These are phyloP conservation scores for Hololepta plana DNA, from an alignment of 2,888 invertebrate genomes.

Conservation along the genomic window DNA sequence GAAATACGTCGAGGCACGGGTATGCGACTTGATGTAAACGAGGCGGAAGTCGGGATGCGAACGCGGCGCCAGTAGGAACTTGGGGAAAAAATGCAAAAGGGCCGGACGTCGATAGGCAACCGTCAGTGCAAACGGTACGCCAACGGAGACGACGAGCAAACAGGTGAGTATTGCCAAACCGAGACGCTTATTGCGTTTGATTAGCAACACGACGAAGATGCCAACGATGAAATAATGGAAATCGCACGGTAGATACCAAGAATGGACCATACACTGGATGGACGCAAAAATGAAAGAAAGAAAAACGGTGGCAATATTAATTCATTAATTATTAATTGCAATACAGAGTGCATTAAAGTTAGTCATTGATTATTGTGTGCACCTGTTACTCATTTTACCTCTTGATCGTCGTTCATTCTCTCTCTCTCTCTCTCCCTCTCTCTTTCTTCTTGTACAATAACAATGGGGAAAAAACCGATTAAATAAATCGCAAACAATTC, in stretches of 20 bases:
- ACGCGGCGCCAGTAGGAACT: slow-evolving; percentile 34
- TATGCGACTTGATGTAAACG: slow-evolving; percentile 41
- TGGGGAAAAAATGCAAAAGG: slow-evolving; percentile 36
- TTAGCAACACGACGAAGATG: slow-evolving; percentile 29
- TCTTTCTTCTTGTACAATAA: too few relatives aligned
- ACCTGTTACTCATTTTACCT: too few relatives aligned
- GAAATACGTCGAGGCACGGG: slow-evolving; percentile 37
- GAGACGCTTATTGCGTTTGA: slow-evolving; percentile 24
- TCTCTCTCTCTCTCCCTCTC: too few relatives aligned
- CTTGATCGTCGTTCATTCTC: too few relatives aligned
- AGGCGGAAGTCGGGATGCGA: slow-evolving; percentile 32
- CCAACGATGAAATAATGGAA: slow-evolving; percentile 46
- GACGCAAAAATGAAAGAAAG: too few relatives aligned
- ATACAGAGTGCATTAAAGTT: too few relatives aligned
- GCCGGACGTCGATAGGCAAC: slow-evolving; percentile 31
- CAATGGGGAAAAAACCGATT: too few relatives aligned
- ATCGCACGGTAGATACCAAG: slow-evolving; percentile 55
- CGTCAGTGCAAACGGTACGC: slow-evolving; percentile 34
- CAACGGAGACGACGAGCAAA: slow-evolving; percentile 26
- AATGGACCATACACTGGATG: slow-evolving; percentile 43
- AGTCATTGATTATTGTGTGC: too few relatives aligned
- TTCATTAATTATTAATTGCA: not conserved
- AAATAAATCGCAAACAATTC: too few relatives aligned
- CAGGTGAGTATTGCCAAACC: slow-evolving; percentile 25
- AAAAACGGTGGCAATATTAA: slow-evolving; percentile 2